These are phyloP conservation scores for Tribolium madens DNA, from an alignment of 1,140 invertebrate genomes.

Conservation along the genomic window DNA sequence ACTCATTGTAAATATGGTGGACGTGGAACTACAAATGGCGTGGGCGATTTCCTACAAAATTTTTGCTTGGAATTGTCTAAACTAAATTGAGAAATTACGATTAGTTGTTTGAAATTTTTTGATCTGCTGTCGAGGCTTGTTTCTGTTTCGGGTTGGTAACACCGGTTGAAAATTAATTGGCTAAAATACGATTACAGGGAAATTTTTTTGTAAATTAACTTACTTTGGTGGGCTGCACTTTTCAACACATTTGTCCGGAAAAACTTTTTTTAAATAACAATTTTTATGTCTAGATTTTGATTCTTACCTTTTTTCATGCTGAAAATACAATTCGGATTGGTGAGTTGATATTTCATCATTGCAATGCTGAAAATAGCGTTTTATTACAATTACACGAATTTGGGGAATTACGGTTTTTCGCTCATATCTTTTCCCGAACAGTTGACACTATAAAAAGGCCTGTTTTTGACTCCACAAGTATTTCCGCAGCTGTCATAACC, in stretches of 20 bases:
- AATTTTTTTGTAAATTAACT: slow-evolving; percentile 17
- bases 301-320: background rate
- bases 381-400: background rate
- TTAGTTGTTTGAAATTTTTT: background rate
- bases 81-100: slow-evolving; percentile 1
- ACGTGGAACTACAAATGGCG: background rate
- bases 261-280: no score
- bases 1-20: background rate
- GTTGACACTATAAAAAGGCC: background rate
- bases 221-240: background rate
- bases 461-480: background rate
- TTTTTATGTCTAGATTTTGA: no score
- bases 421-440: slow-evolving; percentile 1
- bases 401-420: background rate
- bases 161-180: slow-evolving; percentile 14
- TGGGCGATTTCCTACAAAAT: slow-evolving; percentile 13
- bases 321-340: background rate
- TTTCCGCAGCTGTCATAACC: slow-evolving; percentile 7
- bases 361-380: background rate
- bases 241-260: background rate
- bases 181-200: no score
- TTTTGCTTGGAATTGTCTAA: background rate
- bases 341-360: background rate
- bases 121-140: background rate
- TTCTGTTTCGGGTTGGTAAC: background rate